Base-by-base conservation (phyloP, 1,140 invertebrate species). In the Aphaenogaster ashmeadi region DNA sequence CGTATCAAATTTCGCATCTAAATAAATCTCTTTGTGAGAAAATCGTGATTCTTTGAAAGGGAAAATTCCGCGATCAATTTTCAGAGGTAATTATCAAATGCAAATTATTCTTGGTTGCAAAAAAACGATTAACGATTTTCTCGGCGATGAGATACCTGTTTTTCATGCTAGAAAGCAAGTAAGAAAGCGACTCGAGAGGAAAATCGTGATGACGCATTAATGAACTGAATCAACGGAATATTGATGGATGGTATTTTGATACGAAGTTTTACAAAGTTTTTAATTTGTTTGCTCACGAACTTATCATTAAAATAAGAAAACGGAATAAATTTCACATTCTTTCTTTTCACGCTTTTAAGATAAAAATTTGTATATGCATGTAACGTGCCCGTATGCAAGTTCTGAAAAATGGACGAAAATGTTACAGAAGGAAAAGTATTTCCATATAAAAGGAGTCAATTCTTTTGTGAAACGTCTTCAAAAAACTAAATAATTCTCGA, bases 191-290 rank as follows among this genome's bases (percentile, higher is more conserved):
- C 18, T 38, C 60, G 11, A 80, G 33, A 15, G 11, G 33, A 80
- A 80, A 67, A 52, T 50, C 60, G 11, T 80, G 60, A 38, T 80
- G 44, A 67, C 1, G 77, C 60, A 80, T 80, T 80, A 80, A 80
- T 80, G 18, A 80, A 64, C 33, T 79, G 44, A 50, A 52, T 36
- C 18, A 3, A 44, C 18, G 44, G 11, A 67, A 67, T 15, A 13
- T 38, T 80, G 44, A 52, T 44, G 7, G 27, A 79, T 79, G n/a
- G 11, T 18, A n/a, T 64, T 78, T 79, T 44, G 27, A n/a, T 47
- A 62, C 60, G 15, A 44, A 33, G n/a, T 64, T 66, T 50, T 79
- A 66, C 6, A 15, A 27, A 78, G 15, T 78, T 47, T 44, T 50
- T 50, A 66, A 79, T 50, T 79, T 66, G 33, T 33, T 79, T 79